These are phyloP conservation scores for Pavo muticus DNA, from an alignment of 2,113 vertebrate genomes.

Conservation along the genomic window DNA sequence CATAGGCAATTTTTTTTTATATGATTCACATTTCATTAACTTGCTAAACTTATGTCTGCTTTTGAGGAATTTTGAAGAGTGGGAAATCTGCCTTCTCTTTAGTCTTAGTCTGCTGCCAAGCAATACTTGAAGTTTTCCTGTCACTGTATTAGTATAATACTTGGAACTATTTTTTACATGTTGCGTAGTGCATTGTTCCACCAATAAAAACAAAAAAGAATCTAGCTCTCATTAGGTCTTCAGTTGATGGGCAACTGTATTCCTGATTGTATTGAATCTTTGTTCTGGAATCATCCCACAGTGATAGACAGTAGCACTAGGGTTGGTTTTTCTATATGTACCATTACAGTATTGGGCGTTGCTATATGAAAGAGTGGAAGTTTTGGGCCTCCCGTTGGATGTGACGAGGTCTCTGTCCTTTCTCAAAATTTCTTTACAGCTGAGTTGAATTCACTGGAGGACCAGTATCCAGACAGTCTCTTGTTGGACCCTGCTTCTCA, in stretches of 20 bases:
- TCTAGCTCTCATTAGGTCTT: not conserved
- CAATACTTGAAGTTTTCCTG: not conserved
- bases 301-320: not conserved
- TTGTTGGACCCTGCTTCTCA: not conserved
- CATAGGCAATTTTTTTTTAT: not conserved
- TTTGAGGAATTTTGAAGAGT: conserved; percentile 23
- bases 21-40: not conserved
- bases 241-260: not conserved
- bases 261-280: not conserved
- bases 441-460: not conserved
- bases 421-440: not conserved
- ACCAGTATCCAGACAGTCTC: not conserved
- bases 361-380: not conserved
- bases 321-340: not conserved
- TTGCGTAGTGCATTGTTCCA: conserved; percentile 8
- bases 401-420: not conserved
- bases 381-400: not conserved
- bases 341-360: not conserved
- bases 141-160: conserved; percentile 7
- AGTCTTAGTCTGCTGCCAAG: not conserved
- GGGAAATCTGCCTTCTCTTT: not conserved
- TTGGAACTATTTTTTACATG: not conserved
- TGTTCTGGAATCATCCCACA: not conserved
- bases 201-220: not conserved
- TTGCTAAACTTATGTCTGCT: not conserved